Evolutionary conservation across 2,888 invertebrate genomes (phyloP).

Genomic region (Drosophila cognata): DNA sequence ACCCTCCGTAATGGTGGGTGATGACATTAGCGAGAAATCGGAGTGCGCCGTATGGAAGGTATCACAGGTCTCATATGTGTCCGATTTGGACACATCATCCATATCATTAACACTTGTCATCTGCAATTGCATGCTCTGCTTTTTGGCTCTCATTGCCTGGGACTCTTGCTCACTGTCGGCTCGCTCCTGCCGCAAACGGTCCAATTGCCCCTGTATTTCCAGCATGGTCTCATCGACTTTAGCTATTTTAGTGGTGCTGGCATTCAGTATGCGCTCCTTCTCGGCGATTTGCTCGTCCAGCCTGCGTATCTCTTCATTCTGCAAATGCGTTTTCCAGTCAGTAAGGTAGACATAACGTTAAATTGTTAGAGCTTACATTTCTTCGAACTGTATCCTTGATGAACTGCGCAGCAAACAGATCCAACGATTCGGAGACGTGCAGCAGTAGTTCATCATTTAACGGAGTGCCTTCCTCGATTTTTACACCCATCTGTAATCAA

Average conservation of each 20-base stretch:
- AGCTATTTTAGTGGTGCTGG: conserved; percentile 89
- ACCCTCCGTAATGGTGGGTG: conserved; percentile 81
- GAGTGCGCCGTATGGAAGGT: conserved; percentile 92
- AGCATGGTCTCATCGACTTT: conserved; percentile 89
- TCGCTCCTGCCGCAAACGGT: conserved; percentile 85
- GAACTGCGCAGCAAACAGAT: conserved; percentile 88
- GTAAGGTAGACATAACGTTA: fast-evolving
- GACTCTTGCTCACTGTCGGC: conserved; percentile 66
- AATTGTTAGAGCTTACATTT: conserved; percentile 87
- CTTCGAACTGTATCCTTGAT: conserved; percentile 89
- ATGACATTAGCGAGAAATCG: conserved; percentile 85
- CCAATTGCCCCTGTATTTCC: conserved; percentile 88
- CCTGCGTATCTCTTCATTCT: conserved; percentile 90
- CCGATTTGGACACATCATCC: conserved; percentile 80
- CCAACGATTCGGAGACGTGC: conserved; percentile 88
- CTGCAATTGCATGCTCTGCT: conserved; percentile 87
- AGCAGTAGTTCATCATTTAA: conserved; percentile 88
- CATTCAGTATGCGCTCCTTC: conserved; percentile 86
- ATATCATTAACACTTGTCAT: conserved; percentile 83
- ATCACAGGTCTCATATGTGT: conserved; percentile 86
- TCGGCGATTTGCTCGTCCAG: conserved; percentile 88
- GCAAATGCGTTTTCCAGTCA: background rate
- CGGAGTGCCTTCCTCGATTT: conserved; percentile 86
- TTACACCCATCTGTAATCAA: conserved; percentile 84
- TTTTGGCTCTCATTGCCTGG: conserved; percentile 65